These are phyloP conservation scores for Leontopithecus rosalia DNA, from an alignment of 2,797 vertebrate species.

Conservation along the genomic window DNA sequence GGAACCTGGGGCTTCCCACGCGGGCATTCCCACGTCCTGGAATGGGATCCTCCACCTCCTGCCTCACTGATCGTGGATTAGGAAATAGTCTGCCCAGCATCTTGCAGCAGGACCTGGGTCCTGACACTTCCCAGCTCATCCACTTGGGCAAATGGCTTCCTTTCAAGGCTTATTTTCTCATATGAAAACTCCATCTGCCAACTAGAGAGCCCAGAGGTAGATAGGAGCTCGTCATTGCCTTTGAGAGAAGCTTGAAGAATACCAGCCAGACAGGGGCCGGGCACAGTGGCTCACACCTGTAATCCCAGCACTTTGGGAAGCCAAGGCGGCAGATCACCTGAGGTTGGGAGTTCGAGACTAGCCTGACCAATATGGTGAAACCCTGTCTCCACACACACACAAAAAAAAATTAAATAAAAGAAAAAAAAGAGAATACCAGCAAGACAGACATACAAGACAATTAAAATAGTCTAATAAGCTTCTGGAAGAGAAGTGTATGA, in stretches of 20 bases:
- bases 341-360: too few relatives aligned
- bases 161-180: background rate
- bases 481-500: background rate
- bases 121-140: background rate
- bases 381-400: too few relatives aligned
- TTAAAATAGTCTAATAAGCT: slow-evolving; percentile 14
- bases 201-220: background rate
- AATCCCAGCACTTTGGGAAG: too few relatives aligned
- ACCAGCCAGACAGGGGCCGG: background rate
- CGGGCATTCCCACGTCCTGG: background rate
- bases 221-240: background rate
- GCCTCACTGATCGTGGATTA: background rate
- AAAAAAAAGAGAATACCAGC: background rate
- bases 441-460: background rate
- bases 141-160: background rate
- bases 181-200: background rate
- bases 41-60: background rate
- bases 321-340: too few relatives aligned
- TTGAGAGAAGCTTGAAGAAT: background rate
- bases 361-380: too few relatives aligned
- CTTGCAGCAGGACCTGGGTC: background rate
- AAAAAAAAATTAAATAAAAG: too few relatives aligned
- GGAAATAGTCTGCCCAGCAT: background rate
- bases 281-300: too few relatives aligned
- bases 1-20: background rate